Percentiles rank a stretch among this genome's conserved stretches.
phyloP scores from a whole-genome alignment of 2,113 vertebrate genomes.

The Chrysemys picta region DNA sequence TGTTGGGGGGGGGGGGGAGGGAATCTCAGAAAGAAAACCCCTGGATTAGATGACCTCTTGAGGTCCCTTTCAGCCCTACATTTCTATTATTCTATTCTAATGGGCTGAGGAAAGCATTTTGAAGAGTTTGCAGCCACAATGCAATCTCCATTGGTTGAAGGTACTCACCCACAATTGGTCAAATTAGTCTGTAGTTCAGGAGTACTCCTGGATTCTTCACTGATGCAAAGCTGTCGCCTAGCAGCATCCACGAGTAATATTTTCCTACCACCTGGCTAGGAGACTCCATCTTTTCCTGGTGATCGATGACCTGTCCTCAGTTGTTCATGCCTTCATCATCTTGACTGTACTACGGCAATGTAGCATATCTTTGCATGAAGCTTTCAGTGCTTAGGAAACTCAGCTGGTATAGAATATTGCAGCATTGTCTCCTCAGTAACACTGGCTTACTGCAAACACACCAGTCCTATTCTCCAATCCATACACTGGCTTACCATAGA shows the following conservation, averaged over 20 bases:
- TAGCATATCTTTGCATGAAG: no score
- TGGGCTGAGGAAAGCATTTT: no score
- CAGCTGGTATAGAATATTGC: not conserved
- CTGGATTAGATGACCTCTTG: no score
- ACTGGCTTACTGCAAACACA: not conserved
- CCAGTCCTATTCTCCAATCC: not conserved
- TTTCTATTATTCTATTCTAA: no score
- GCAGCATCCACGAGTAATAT: no score
- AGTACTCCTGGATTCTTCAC: not conserved
- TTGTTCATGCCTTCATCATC: not conserved
- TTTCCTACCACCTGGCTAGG: not conserved
- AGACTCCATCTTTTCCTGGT: accelerated
- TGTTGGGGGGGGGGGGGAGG: no score
- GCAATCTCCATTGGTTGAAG: not conserved
- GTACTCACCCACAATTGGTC: not conserved
- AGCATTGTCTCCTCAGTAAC: not conserved
- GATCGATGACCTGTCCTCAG: accelerated
- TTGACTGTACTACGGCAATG: no score
- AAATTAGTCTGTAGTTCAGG: not conserved
- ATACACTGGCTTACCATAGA: not conserved
- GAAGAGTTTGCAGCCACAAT: no score
- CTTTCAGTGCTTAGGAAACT: not conserved
- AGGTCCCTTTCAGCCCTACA: no score
- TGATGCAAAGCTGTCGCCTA: not conserved
- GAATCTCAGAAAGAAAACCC: no score